Evolutionary conservation across 2,888 invertebrate species (phyloP), one percentile per base, ranked within the genome.

Genomic region (Xylota sylvarum): DNA sequence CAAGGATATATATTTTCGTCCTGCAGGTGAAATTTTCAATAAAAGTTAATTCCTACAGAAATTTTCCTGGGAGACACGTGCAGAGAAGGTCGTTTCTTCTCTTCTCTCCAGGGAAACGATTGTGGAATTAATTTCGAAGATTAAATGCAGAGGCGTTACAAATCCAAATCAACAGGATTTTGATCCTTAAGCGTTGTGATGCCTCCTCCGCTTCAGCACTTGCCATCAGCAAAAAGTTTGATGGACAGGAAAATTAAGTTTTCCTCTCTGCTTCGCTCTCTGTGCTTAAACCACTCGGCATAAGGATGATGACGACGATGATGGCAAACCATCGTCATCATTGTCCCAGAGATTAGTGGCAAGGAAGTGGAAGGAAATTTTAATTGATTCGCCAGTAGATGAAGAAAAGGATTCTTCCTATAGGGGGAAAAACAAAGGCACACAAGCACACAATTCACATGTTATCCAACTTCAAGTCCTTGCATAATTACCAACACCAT

Each of bases 401-500:
- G 10, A 17, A 2, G 17, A 5, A 40, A 30, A 19, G 72, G 46
- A 55, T 19, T 62, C 23, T 19, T 62, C 23, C 32, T 65, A 10
- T 9, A 48, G 4, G 14, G 17, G 12, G 12, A 12, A 32, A 40
- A 12, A n/a, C n/a, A 48, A 67, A 52, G 7, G 48, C 14, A 50
- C 7, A 32, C 40, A 19, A 70, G 65, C 85, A 85, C 85, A 81
- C 85, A 81, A 85, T 80, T 76, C 56, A 67, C 76, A 72, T 81
- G 81, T 85, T 85, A 81, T 32, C 37, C 69, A 23, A 78, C 43
- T 7, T n/a, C 9, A 14, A n/a, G 12, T 43, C 23, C 23, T 60
- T 70, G 56, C 40, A 70, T 82, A 82, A 77, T 82, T 77, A 64
- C 32, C 35, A 17, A 4, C 40, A 19, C 10, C 50, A 10, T 37